These are phyloP conservation scores for Mandrillus leucophaeus DNA, from an alignment of 2,113 vertebrate genomes.

Conservation along the genomic window DNA sequence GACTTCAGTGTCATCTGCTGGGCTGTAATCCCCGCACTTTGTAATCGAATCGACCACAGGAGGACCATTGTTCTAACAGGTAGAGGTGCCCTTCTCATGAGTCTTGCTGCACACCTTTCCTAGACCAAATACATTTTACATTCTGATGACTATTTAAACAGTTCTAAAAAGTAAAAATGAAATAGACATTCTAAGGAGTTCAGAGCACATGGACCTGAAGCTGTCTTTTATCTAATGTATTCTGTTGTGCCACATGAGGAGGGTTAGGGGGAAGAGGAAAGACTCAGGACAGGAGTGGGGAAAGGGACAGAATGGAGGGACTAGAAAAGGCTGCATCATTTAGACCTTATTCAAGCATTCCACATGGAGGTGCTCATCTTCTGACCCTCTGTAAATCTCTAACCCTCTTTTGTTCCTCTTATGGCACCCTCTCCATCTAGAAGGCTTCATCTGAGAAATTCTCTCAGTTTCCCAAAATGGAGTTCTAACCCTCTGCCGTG, in stretches of 20 bases:
- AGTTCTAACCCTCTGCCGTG: not conserved
- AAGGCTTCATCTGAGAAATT: not conserved
- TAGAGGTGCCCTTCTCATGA: not conserved
- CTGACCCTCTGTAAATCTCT: not conserved
- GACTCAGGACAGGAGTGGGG: fast-evolving
- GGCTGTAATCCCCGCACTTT: too few species aligned
- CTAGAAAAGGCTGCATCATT: not conserved
- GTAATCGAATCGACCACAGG: too few species aligned
- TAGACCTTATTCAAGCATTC: too few species aligned
- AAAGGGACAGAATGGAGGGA: not conserved
- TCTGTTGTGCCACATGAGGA: not conserved
- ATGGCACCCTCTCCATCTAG: not conserved
- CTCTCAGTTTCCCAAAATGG: not conserved
- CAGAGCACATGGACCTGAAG: not conserved
- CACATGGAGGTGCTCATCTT: not conserved
- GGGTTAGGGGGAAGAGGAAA: not conserved
- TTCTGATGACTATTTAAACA: not conserved
- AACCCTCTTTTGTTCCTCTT: not conserved
- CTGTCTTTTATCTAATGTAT: not conserved
- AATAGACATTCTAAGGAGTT: not conserved
- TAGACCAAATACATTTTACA: not conserved
- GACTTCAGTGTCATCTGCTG: not conserved
- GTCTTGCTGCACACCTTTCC: not conserved
- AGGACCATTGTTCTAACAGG: not conserved
- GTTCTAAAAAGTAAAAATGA: not conserved